phyloP scores from a whole-genome alignment of 2,797 vertebrate species.

The Macropodus opercularis region DNA sequence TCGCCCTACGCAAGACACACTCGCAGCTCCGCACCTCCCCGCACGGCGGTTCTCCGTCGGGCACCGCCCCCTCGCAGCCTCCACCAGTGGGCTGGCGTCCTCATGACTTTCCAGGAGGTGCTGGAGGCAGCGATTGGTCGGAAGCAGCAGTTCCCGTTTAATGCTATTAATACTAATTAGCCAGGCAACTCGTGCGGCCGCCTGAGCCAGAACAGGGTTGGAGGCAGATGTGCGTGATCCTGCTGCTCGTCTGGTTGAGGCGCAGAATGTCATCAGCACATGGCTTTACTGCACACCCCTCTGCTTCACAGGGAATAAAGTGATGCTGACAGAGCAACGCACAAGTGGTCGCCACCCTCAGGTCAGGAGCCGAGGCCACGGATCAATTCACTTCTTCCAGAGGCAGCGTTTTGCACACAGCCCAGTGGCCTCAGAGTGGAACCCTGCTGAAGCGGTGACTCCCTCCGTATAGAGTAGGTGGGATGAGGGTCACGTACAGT shows the following conservation, averaged over 20 bases:
- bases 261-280: background rate
- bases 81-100: constrained; percentile 61
- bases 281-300: background rate
- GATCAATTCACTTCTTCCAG: constrained; percentile 20
- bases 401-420: constrained; percentile 3
- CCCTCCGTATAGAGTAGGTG: background rate
- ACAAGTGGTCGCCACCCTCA: no score
- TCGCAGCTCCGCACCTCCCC: constrained; percentile 74
- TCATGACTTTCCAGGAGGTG: constrained; percentile 57
- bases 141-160: constrained; percentile 43
- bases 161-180: constrained; percentile 53
- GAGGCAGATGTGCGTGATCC: constrained; percentile 3
- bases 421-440: background rate
- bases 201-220: background rate
- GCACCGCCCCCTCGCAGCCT: constrained; percentile 68
- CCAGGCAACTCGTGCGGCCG: constrained; percentile 18
- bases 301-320: constrained; percentile 6
- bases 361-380: constrained; percentile 22
- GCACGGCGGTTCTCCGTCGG: constrained; percentile 61
- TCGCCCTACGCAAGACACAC: constrained; percentile 72
- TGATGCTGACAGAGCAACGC: constrained; percentile 30
- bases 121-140: constrained; percentile 46
- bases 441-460: constrained; percentile 16
- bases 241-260: background rate
- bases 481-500: constrained; percentile 20